These are phyloP conservation scores for Penaeus chinensis DNA, from an alignment of 1,140 invertebrate species.

Conservation along the genomic window DNA sequence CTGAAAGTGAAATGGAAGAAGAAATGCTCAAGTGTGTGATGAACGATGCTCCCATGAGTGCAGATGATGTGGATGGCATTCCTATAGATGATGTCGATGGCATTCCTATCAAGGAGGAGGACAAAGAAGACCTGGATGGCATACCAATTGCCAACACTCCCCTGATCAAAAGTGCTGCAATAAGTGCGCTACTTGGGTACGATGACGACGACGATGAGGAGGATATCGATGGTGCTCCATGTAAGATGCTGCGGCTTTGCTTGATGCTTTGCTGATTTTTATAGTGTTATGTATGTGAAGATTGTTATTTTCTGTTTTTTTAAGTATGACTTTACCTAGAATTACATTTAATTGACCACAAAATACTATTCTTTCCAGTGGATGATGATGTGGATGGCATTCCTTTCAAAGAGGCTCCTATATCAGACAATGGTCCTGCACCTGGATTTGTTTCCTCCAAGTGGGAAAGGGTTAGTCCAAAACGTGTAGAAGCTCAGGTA, in stretches of 20 bases:
- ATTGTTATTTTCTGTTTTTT: background rate
- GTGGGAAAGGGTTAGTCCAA: constrained; percentile 95
- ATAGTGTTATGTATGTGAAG: background rate
- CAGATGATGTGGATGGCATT: constrained; percentile 77
- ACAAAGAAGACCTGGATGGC: constrained; percentile 70
- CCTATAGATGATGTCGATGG: constrained; percentile 78
- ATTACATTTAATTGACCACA: background rate
- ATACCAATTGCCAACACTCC: constrained; percentile 52
- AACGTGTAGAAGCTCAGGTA: constrained; percentile 86
- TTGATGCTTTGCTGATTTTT: constrained; percentile 12
- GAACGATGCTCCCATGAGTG: constrained; percentile 29
- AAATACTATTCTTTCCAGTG: constrained; percentile 70
- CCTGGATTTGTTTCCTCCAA: constrained; percentile 84
- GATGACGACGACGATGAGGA: constrained; percentile 67
- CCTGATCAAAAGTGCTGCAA: constrained; percentile 63
- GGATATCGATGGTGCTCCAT: constrained; percentile 82
- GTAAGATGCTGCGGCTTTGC: constrained; percentile 69
- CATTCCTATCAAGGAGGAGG: constrained; percentile 84
- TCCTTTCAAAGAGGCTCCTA: constrained; percentile 70
- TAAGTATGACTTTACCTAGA: background rate
- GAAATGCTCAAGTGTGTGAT: background rate
- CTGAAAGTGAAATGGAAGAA: constrained; percentile 6
- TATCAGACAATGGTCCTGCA: constrained; percentile 63
- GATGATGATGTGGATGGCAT: constrained; percentile 88
- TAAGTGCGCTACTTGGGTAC: constrained; percentile 60